Evolutionary conservation across 2,113 vertebrate genomes (phyloP).

Genomic region (Sinocyclocheilus grahami): DNA sequence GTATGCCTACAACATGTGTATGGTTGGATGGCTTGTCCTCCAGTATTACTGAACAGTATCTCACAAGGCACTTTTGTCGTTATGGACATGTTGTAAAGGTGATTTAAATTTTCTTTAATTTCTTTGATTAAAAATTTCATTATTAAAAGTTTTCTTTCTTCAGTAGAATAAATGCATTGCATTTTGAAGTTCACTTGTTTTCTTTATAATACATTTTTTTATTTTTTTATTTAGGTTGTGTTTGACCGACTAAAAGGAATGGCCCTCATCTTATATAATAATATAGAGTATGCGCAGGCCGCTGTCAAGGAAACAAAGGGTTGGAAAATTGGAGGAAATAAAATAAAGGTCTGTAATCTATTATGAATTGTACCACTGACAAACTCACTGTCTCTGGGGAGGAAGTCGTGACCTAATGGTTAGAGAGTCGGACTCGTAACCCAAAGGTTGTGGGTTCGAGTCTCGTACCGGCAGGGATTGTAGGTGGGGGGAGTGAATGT

Average conservation of each 20-base stretch:
- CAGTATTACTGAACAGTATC: constrained; percentile 96
- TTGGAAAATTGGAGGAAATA: constrained; percentile 97
- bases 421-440: too few species aligned
- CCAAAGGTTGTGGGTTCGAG: too few species aligned
- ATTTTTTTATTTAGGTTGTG: constrained; percentile 83
- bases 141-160: background rate
- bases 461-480: too few species aligned
- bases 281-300: constrained; percentile 97
- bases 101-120: constrained; percentile 40
- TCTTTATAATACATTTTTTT: background rate
- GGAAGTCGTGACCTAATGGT: too few species aligned
- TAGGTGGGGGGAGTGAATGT: too few species aligned
- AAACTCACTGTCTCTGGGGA: background rate
- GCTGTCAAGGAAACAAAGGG: constrained; percentile 99
- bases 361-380: background rate
- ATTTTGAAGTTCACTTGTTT: constrained; percentile 29
- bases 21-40: constrained; percentile 96
- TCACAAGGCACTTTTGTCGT: constrained; percentile 96
- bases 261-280: constrained; percentile 96
- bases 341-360: constrained; percentile 88
- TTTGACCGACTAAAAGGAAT: constrained; percentile 99
- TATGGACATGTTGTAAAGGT: constrained; percentile 98
- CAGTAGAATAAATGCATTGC: background rate
- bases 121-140: too few species aligned
- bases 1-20: constrained; percentile 98